Conservation (phyloP, 2,888 invertebrate species). For the Craniophora ligustri region DNA sequence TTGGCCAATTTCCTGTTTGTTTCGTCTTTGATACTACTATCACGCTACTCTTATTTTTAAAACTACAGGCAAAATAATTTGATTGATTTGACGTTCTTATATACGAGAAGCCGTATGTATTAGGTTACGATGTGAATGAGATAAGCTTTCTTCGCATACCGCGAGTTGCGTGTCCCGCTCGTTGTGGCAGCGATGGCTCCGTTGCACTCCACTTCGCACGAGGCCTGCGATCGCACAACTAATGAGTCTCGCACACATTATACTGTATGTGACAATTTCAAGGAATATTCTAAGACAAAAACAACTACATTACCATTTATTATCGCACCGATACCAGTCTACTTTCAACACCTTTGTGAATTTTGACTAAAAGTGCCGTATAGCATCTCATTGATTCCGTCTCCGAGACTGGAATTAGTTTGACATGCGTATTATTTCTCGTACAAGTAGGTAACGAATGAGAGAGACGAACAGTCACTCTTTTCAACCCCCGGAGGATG, state of each 20-base stretch:
- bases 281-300: constrained; percentile 16
- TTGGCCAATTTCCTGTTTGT: too few relatives aligned
- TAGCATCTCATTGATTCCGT: neutral
- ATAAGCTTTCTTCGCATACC: constrained; percentile 83
- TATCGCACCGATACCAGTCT: neutral
- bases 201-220: constrained; percentile 82
- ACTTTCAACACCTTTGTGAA: constrained; percentile 1
- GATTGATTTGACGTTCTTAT: too few relatives aligned
- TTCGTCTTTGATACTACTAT: too few relatives aligned
- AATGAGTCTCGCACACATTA: constrained; percentile 58
- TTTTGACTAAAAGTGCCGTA: too few relatives aligned
- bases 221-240: constrained; percentile 67
- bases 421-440: constrained; percentile 26
- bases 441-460: constrained; percentile 13
- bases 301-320: neutral
- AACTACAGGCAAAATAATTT: too few relatives aligned
- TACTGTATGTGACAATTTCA: constrained; percentile 36
- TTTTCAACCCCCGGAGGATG: constrained; percentile 48
- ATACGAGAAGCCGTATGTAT: constrained; percentile 19
- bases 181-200: constrained; percentile 55
- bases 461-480: constrained; percentile 24
- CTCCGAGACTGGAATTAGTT: constrained; percentile 15
- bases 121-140: constrained; percentile 32
- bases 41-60: too few relatives aligned
- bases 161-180: constrained; percentile 71